Conservation (phyloP, 2,888 invertebrate genomes). For the Smittia aterrima region DNA sequence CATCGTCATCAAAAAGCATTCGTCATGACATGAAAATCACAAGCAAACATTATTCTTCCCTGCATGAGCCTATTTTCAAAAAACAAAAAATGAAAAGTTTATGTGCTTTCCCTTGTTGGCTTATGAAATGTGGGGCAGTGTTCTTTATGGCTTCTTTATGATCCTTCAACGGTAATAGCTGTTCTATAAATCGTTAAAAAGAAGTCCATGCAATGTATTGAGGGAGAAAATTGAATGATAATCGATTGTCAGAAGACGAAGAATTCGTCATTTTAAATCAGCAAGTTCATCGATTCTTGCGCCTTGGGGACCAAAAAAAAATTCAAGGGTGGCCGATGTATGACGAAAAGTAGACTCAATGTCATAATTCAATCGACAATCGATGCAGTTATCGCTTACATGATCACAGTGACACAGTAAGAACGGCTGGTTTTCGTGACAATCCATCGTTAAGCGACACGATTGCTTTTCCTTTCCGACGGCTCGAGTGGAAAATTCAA, state of each 20-base stretch:
- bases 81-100: too few relatives aligned
- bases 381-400: conserved; percentile 9
- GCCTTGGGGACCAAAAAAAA: not conserved
- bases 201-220: too few relatives aligned
- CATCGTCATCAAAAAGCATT: not conserved
- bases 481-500: conserved; percentile 4
- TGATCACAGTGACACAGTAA: conserved; percentile 36
- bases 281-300: not conserved
- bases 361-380: not conserved
- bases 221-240: too few relatives aligned
- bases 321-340: not conserved
- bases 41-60: too few relatives aligned
- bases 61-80: too few relatives aligned
- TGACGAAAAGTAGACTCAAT: not conserved
- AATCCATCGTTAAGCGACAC: conserved; percentile 25
- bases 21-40: too few relatives aligned
- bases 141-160: not conserved
- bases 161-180: too few relatives aligned
- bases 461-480: not conserved
- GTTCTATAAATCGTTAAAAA: too few relatives aligned
- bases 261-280: not conserved
- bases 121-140: not conserved
- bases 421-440: conserved; percentile 32
- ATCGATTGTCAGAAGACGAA: too few relatives aligned
- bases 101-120: too few relatives aligned